phyloP scores from a whole-genome alignment of 2,797 vertebrate species.

The Rhinella marina region DNA sequence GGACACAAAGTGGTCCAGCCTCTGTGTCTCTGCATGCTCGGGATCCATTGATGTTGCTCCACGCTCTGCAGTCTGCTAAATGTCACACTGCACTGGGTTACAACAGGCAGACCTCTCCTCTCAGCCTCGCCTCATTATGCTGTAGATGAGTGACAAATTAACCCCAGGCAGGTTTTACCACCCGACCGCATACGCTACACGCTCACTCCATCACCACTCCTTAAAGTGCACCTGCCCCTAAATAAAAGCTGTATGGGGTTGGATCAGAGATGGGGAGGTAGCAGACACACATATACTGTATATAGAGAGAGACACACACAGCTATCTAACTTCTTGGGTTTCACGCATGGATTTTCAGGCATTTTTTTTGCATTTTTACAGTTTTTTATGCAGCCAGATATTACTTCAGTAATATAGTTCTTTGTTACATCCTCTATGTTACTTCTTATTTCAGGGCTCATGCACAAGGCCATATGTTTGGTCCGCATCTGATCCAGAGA shows the following conservation, averaged over 20 bases:
- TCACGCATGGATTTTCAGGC: too few species aligned
- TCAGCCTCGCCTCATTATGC: constrained; percentile 52
- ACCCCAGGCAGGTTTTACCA: constrained; percentile 54
- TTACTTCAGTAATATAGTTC: too few species aligned
- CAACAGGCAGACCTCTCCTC: constrained; percentile 49
- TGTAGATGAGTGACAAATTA: constrained; percentile 62
- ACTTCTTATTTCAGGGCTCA: too few species aligned
- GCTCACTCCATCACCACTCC: background rate
- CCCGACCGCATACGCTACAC: background rate
- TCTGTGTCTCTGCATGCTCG: constrained; percentile 1
- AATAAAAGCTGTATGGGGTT: background rate
- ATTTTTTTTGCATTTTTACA: too few species aligned
- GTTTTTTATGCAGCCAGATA: too few species aligned
- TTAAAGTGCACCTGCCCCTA: constrained; percentile 7
- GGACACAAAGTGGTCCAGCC: constrained; percentile 67
- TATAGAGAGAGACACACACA: too few species aligned
- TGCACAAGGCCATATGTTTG: too few species aligned
- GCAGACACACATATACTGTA: too few species aligned
- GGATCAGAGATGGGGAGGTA: too few species aligned
- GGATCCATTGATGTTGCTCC: constrained; percentile 57
- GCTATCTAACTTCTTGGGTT: too few species aligned
- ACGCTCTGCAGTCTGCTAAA: constrained; percentile 8
- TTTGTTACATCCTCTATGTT: too few species aligned
- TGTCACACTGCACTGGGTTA: constrained; percentile 54
- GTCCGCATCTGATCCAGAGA: too few species aligned